These are phyloP conservation scores for Sardinella longiceps DNA, from an alignment of 2,797 vertebrate species.

Conservation along the genomic window DNA sequence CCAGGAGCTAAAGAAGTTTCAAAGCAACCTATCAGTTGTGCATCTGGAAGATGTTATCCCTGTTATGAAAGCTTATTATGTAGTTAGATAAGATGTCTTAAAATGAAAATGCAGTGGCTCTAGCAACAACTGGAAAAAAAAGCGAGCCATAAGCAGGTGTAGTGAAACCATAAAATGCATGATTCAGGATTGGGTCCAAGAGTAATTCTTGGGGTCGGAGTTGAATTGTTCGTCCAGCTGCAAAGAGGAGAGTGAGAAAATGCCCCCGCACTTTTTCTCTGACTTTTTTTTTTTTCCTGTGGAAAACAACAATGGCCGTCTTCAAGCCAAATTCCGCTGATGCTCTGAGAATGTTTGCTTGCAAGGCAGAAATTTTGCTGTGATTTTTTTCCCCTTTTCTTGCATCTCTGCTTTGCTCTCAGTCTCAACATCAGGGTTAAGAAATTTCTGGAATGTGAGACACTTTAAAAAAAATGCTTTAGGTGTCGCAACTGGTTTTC, in stretches of 20 bases:
- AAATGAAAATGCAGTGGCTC: background rate
- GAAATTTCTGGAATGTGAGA: slow-evolving; percentile 68
- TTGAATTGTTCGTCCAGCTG: background rate
- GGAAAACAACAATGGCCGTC: slow-evolving; percentile 37
- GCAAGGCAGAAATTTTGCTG: slow-evolving; percentile 60
- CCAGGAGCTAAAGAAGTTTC: background rate
- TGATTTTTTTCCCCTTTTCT: slow-evolving; percentile 45
- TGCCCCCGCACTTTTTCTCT: background rate
- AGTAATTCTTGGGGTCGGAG: background rate
- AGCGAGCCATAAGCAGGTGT: background rate
- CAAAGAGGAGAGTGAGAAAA: background rate
- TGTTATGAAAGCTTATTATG: background rate
- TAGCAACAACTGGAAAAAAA: background rate
- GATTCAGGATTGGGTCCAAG: background rate
- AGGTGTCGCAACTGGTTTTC: slow-evolving; percentile 68
- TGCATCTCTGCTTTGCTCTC: slow-evolving; percentile 36
- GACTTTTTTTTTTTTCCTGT: background rate
- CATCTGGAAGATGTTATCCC: slow-evolving; percentile 11
- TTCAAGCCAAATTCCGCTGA: slow-evolving; percentile 50
- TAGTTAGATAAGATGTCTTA: slow-evolving; percentile 3
- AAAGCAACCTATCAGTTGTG: background rate
- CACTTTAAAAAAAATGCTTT: slow-evolving; percentile 63
- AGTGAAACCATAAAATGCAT: background rate
- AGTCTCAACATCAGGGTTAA: slow-evolving; percentile 46
- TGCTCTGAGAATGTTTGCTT: slow-evolving; percentile 57